Evolutionary conservation across 2,888 invertebrate genomes (phyloP), one percentile per base, ranked within the genome.

Genomic region (Machimus atricapillus): DNA sequence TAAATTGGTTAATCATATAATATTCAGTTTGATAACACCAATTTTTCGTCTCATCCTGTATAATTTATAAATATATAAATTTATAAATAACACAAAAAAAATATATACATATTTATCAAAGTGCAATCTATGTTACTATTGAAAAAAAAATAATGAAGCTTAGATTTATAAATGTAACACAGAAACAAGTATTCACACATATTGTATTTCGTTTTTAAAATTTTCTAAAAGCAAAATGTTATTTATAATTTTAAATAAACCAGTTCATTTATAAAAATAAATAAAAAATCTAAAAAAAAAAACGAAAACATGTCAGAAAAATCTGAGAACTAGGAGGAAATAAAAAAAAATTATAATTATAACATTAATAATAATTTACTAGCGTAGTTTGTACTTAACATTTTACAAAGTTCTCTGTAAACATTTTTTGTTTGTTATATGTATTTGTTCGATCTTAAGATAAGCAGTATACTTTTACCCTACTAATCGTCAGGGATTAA

Each of bases 1-100:
- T 66, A 78, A 86, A 86, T 86, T 86, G 86, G 86, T 58, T 86
- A 43, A 37, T 77, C 14, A 56, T 37, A 27, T 81, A 81, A 66
- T 27, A 66, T 46, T 3, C 4, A 14, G 5, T 43, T 12, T 19
- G 23, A 19, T 23, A 27, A 66, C 2, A 66, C 27, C 66, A 66
- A 66, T 66, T 66, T 66, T 9, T 12, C 66, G 66, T 23, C 23
- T 66, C 66, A n/a, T 7, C 7, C 52, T 52, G 7, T 52, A 16
- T 16, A 52, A n/a, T 52, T 52, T n/a, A n/a, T 52, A 52, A 52
- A 52, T n/a, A 52, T 52, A 43, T 12, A 43, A 43, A 43, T 43
- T 43, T 43, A 46, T 66, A 66, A 23, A 66, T 23, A 66, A 66
- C 12, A 23, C 6, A 8, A 19, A 66, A 66, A 12, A 14, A 27